Evolutionary conservation across 2,888 invertebrate species (phyloP).

Genomic region (Amblyjoppa fuscipennis): DNA sequence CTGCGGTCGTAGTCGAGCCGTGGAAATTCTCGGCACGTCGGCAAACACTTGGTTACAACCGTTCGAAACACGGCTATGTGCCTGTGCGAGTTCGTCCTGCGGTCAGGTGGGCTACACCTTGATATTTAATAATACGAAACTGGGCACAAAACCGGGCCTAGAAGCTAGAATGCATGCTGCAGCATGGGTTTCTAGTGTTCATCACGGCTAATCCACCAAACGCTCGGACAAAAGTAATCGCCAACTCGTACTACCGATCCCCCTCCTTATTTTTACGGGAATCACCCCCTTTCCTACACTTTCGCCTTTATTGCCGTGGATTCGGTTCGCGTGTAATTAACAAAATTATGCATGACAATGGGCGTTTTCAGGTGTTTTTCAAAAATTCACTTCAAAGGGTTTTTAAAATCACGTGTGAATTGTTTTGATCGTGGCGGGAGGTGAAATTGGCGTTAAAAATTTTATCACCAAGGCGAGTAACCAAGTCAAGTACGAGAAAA

Average conservation of each 20-base stretch:
- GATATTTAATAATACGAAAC: conserved; percentile 65
- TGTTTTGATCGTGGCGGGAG: background rate
- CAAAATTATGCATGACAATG: no score
- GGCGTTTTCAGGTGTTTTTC: no score
- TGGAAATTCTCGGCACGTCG: conserved; percentile 47
- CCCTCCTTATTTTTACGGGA: background rate
- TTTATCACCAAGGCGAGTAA: background rate
- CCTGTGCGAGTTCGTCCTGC: conserved; percentile 37
- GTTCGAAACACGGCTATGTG: conserved; percentile 16
- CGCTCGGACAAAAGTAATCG: conserved; percentile 36
- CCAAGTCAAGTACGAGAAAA: background rate
- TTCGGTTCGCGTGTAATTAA: no score
- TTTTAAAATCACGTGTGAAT: background rate
- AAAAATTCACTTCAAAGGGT: no score
- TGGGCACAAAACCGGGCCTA: conserved; percentile 21
- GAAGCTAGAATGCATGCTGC: conserved; percentile 25
- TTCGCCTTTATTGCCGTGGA: no score
- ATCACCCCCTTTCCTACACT: conserved; percentile 16
- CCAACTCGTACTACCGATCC: conserved; percentile 27
- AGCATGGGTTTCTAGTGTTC: background rate
- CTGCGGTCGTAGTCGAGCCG: conserved; percentile 22
- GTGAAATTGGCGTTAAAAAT: background rate
- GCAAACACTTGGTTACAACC: background rate
- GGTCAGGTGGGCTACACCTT: conserved; percentile 46
- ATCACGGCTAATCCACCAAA: conserved; percentile 17